These are phyloP conservation scores for Gonioctena quinquepunctata DNA, from an alignment of 1,140 invertebrate species.

Conservation along the genomic window DNA sequence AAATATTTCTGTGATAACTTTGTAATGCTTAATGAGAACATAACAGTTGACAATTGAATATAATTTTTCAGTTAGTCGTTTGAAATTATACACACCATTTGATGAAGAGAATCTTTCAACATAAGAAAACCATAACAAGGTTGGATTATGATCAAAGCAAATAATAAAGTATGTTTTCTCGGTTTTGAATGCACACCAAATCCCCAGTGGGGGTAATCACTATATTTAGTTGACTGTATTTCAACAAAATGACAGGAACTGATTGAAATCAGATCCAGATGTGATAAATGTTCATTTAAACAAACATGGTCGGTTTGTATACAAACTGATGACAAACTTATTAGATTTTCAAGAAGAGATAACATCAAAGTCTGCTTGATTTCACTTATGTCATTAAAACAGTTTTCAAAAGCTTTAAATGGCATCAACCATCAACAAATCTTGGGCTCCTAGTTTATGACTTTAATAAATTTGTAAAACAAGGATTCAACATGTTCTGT, in stretches of 20 bases:
- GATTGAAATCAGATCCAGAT: background rate
- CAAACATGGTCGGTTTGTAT: background rate
- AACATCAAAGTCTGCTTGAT: background rate
- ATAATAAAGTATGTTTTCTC: background rate
- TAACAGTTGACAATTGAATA: background rate
- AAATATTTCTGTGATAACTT: slow-evolving; percentile 1
- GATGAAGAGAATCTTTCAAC: background rate
- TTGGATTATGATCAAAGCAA: background rate
- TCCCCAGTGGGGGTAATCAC: background rate
- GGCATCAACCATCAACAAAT: slow-evolving; percentile 3
- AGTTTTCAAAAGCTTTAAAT: background rate
- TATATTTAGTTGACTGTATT: slow-evolving; percentile 5
- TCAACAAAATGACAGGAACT: slow-evolving; percentile 5
- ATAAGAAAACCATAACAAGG: slow-evolving; percentile 5
- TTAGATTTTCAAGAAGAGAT: background rate
- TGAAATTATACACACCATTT: slow-evolving; percentile 3
- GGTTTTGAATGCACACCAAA: slow-evolving; percentile 1
- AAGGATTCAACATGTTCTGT: background rate
- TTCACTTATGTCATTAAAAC: background rate
- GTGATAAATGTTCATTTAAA: background rate
- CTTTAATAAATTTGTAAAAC: too few relatives aligned
- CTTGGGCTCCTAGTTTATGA: background rate
- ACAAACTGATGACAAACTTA: background rate
- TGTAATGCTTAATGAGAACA: background rate
- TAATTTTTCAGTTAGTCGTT: background rate